Evolutionary conservation across 2,888 invertebrate genomes (phyloP), one percentile per base, ranked within the genome.

Genomic region (Callosobruchus maculatus): DNA sequence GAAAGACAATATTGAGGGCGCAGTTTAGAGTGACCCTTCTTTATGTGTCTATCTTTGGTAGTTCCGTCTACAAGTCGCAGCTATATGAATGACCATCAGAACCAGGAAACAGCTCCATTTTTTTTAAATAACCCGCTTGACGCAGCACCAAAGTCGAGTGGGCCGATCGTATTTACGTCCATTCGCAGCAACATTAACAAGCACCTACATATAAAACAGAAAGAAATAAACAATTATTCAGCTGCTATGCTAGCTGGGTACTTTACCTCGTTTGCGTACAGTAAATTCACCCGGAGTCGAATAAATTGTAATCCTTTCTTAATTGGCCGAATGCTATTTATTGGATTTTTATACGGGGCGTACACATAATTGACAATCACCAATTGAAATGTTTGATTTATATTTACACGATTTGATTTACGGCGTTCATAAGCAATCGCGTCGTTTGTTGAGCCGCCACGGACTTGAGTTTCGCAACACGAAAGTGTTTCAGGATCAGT

Each of bases 381-480:
- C 71, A 67, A 71, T 71, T 67, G 71, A 71, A 49, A 71, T 67
- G 26, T 71, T 71, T 71, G 71, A 71, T 71, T 71, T 71, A 71
- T 71, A 9, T 22, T 67, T 22, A 20, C 22, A 67, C 13, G 7
- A 13, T 67, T 71, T 71, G 71, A 71, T 71, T 71, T 71, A 71
- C 67, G 22, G 66, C 67, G 49, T 49, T 49, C 18, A 49, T 49
- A 49, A 49, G 49, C 49, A 49, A 18, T 18, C 49, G 49, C 49
- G 49, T 49, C 49, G 49, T 49, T 49, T 49, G 49, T 18, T 49
- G 49, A 3, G 13, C 49, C 49, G 49, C 5, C 7, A 3, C 3
- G 3, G 26, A 7, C 26, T 26, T 2, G 26, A 5, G 49, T 49
- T 49, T 49, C 49, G 49, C 49, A 49, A 49, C n/a, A n/a, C 18